Evolutionary conservation across 1,140 invertebrate species (phyloP), one percentile per base, ranked within the genome.

Genomic region (Zeugodacus cucurbitae): DNA sequence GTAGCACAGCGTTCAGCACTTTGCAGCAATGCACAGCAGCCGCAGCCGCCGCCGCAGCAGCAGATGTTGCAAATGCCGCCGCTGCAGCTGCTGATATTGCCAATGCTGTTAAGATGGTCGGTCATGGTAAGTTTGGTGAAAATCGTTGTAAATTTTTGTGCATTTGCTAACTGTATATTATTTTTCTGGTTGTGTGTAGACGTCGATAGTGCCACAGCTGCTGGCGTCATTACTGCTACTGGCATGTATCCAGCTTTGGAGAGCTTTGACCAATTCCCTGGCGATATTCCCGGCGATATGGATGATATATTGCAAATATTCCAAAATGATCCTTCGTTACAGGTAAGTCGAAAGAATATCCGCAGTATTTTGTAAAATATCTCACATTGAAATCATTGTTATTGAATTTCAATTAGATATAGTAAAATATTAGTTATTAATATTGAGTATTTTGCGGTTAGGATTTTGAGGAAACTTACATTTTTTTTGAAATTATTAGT

Each of bases 251-350:
- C 74, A 26, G 26, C 74, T 17, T 41, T 82, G 41, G 74, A 82
- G 22, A 26, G 22, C 14, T 82, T 82, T 34, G 74, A 82, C 26
- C 37, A 82, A 26, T 82, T 82, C 20, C 8, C 74, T 48, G 41
- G n/a, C 22, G 91, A 91, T 62, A 90, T 92, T 26, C 89, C 89
- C n/a, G 91, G 89, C 37, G 91, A 92, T 89, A 92, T 93, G 90
- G 92, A 93, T 87, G 93, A 93, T 32, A 91, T 93, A 89, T 93
- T 93, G 82, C 92, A 93, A 89, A 92, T 92, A 87, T 82, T 88
- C 64, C 90, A 90, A 32, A 89, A 89, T 70, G 90, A 91, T 58
- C 90, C 90, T 67, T 70, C 90, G 62, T 86, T 91, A 37, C 90
- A 90, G 88, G 90, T 90, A 88, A 88, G 67, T 64, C 59, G 2